A percentile compares a stretch with the other conserved stretches of the same genome.
phyloP scores from a whole-genome alignment of 2,797 vertebrate species.

The Cyprinella venusta region DNA sequence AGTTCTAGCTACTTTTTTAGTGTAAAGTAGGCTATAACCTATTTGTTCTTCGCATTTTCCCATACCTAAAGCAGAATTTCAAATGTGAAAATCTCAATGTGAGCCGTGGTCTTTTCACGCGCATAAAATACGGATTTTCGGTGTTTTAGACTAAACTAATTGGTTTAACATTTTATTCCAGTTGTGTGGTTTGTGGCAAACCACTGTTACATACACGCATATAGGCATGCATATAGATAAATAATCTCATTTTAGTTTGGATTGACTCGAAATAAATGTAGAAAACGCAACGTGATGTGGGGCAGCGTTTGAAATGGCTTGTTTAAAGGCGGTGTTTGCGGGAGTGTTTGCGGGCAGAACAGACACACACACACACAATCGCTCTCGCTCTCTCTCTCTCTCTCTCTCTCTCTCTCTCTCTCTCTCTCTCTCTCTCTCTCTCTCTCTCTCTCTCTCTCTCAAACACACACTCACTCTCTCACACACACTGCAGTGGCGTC shows the following conservation, averaged over 20 bases:
- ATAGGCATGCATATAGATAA: not conserved
- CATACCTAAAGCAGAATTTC: not conserved
- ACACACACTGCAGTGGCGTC: slow-evolving; percentile 57
- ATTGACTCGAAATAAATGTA: not conserved
- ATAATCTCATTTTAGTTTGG: not conserved
- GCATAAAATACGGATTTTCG: not conserved
- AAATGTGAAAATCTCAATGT: not conserved
- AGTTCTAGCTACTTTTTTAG: not conserved
- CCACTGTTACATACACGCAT: not conserved
- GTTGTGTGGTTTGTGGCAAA: not conserved
- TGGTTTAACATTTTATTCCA: slow-evolving; percentile 7
- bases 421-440: not conserved
- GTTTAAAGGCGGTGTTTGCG: slow-evolving; percentile 48
- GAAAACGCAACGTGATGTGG: slow-evolving; percentile 19
- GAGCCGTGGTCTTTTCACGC: not conserved
- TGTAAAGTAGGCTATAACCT: not conserved
- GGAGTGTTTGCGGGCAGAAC: slow-evolving; percentile 50
- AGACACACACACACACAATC: slow-evolving; percentile 22
- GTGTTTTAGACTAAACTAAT: slow-evolving; percentile 7
- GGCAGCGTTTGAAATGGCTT: slow-evolving; percentile 6
- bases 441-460: not conserved
- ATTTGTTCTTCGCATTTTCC: not conserved
- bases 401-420: too few relatives aligned
- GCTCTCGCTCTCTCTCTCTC: too few relatives aligned
- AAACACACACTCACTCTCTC: slow-evolving; percentile 17